These are phyloP conservation scores for Synergus itoensis DNA, from an alignment of 2,888 invertebrate genomes.

Conservation along the genomic window DNA sequence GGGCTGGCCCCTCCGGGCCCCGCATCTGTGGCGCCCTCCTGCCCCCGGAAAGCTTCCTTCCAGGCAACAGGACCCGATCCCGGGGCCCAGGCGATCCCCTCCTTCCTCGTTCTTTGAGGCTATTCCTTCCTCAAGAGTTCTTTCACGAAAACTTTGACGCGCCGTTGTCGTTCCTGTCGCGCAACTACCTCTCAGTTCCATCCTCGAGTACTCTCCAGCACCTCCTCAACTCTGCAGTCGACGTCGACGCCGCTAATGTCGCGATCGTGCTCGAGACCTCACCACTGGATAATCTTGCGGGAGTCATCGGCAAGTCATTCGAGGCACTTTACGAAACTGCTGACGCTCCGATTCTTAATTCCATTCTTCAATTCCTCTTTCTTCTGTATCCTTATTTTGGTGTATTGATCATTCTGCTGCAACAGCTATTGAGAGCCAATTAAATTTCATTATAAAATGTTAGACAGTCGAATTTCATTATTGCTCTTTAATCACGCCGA, in stretches of 20 bases:
- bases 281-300: constrained; percentile 46
- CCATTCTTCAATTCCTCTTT: constrained; percentile 15
- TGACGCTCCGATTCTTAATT: constrained; percentile 25
- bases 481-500: not conserved
- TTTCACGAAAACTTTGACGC: constrained; percentile 36
- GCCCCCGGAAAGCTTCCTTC: constrained; percentile 50
- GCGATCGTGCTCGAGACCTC: constrained; percentile 53
- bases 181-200: constrained; percentile 59
- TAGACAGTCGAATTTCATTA: not conserved
- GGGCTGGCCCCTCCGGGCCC: constrained; percentile 72
- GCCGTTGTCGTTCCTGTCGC: constrained; percentile 34
- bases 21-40: constrained; percentile 74
- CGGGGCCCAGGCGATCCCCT: constrained; percentile 47
- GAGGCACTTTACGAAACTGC: constrained; percentile 36
- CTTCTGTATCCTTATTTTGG: not conserved
- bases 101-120: constrained; percentile 37
- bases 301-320: constrained; percentile 59
- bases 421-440: constrained; percentile 11
- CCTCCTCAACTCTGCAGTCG: constrained; percentile 51
- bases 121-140: constrained; percentile 39
- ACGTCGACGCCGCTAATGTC: constrained; percentile 52
- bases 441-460: not conserved
- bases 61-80: constrained; percentile 31
- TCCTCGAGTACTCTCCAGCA: constrained; percentile 54
- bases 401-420: not conserved